phyloP scores from a whole-genome alignment of 2,113 vertebrate genomes.

The Gavialis gangeticus region DNA sequence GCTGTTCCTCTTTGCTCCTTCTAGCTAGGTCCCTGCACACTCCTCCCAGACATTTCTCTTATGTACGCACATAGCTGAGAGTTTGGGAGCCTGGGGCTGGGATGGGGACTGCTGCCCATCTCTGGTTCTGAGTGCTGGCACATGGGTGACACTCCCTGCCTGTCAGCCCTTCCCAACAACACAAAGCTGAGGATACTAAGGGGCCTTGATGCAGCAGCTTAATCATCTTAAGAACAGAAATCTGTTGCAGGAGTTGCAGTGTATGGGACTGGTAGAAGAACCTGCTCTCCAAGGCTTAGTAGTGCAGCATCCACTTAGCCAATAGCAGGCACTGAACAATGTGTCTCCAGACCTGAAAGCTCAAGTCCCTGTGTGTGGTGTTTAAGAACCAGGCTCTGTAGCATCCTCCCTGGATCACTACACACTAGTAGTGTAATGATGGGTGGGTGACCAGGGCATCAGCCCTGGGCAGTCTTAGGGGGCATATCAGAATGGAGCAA shows the following conservation, averaged over 20 bases:
- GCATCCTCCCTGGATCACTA: no score
- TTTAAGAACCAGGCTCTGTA: neutral
- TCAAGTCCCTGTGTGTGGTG: neutral
- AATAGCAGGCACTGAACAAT: neutral
- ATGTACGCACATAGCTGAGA: neutral
- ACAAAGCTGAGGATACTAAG: neutral
- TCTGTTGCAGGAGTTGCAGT: neutral
- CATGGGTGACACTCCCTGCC: neutral
- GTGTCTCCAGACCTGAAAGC: neutral
- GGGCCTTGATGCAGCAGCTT: neutral
- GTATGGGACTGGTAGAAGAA: neutral
- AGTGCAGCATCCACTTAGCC: neutral
- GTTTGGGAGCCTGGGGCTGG: neutral
- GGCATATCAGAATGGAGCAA: no score
- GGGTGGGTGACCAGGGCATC: neutral
- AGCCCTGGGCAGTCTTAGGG: no score
- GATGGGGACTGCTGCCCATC: no score
- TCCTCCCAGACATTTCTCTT: neutral
- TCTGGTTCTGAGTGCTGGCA: neutral
- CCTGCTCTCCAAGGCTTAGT: neutral
- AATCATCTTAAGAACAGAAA: neutral
- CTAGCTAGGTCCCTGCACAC: neutral
- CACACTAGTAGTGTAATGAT: no score
- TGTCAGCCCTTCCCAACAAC: neutral
- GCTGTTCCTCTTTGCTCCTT: neutral